Conservation (phyloP, 2,113 vertebrate genomes). For the Ictalurus punctatus region DNA sequence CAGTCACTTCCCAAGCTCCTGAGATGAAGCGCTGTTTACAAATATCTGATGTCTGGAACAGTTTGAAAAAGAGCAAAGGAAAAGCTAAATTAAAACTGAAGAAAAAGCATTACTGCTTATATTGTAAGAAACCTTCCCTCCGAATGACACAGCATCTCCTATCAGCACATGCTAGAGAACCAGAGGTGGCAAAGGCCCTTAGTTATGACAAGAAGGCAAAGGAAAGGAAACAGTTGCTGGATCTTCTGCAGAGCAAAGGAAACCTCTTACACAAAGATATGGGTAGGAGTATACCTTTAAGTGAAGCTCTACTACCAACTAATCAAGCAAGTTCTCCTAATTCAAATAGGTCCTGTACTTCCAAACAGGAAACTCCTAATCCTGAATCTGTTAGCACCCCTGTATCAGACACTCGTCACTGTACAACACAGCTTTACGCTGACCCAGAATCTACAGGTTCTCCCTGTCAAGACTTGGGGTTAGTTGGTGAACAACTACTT, state of each 20-base stretch:
- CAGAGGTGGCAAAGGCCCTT: slow-evolving; percentile 37
- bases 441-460: not conserved
- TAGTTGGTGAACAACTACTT: not conserved
- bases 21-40: slow-evolving; percentile 6
- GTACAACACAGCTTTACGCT: not conserved
- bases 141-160: slow-evolving; percentile 33
- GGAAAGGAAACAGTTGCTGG: slow-evolving; percentile 29
- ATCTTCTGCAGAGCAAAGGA: slow-evolving; percentile 31
- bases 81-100: not conserved
- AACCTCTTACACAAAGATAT: slow-evolving; percentile 6
- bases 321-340: not conserved
- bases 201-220: slow-evolving; percentile 34
- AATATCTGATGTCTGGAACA: slow-evolving; percentile 8
- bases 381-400: not conserved
- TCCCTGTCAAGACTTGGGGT: not conserved
- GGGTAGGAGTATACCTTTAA: not conserved
- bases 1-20: not conserved
- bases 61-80: not conserved
- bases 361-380: not conserved
- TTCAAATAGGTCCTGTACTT: not conserved
- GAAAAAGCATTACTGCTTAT: slow-evolving; percentile 35
- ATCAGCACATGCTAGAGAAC: slow-evolving; percentile 26
- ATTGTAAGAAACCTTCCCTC: slow-evolving; percentile 26
- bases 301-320: slow-evolving; percentile 4
- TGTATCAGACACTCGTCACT: not conserved